phyloP scores from a whole-genome alignment of 2,113 vertebrate genomes.

The Poicephalus gulielmi region DNA sequence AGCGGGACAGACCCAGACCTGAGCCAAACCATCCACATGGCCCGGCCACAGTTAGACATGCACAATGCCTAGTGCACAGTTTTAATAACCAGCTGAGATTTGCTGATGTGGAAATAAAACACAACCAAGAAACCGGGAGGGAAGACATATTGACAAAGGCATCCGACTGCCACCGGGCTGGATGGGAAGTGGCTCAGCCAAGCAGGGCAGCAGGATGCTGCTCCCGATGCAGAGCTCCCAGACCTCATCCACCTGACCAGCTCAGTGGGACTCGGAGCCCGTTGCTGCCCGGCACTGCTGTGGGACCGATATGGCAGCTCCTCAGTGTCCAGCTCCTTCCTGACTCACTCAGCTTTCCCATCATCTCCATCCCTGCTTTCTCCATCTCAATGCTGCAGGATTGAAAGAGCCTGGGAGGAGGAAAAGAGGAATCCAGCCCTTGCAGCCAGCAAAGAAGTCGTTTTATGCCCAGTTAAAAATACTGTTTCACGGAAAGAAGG shows the following conservation, averaged over 20 bases:
- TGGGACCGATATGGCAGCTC: fast-evolving
- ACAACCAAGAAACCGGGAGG: background rate
- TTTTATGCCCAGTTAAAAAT: background rate
- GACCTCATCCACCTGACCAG: background rate
- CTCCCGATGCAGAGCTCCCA: background rate
- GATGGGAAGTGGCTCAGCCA: background rate
- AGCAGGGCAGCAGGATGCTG: background rate
- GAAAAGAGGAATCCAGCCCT: background rate
- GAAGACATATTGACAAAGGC: background rate
- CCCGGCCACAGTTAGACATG: fast-evolving
- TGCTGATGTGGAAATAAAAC: background rate
- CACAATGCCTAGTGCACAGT: fast-evolving
- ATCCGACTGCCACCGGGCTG: background rate
- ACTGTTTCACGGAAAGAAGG: background rate
- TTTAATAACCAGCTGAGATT: background rate
- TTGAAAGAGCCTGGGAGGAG: background rate
- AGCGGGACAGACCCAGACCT: background rate
- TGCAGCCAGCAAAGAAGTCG: fast-evolving
- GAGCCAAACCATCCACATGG: background rate
- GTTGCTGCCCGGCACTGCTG: background rate
- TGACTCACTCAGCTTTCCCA: background rate
- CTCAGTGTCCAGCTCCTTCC: background rate
- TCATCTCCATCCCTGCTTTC: background rate
- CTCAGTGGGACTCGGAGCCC: fast-evolving
- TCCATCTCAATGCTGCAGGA: fast-evolving